Conservation (phyloP, 2,888 invertebrate species). For the Mellilla xanthometata region DNA sequence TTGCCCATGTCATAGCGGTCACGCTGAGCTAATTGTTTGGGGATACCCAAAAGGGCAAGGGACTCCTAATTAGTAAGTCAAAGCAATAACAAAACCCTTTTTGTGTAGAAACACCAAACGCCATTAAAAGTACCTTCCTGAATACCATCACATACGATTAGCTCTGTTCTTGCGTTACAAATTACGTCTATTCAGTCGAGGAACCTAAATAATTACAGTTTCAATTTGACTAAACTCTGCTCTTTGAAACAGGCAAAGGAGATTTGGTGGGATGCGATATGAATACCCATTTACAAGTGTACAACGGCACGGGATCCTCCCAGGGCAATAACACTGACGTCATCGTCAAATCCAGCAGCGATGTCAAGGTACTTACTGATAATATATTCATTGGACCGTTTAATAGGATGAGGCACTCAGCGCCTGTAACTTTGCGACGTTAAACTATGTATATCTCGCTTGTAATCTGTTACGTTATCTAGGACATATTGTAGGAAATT, state of each 20-base stretch:
- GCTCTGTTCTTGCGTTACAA: too few species aligned
- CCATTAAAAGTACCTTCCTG: too few species aligned
- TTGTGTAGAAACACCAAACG: too few species aligned
- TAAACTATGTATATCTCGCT: too few species aligned
- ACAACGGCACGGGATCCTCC: constrained; percentile 83
- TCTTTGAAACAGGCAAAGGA: constrained; percentile 90
- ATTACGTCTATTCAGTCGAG: not conserved
- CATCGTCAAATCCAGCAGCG: constrained; percentile 96
- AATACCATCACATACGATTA: too few species aligned
- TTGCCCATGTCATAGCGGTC: too few species aligned
- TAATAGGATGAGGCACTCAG: constrained; percentile 1
- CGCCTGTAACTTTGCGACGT: not conserved
- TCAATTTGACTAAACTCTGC: constrained; percentile 31
- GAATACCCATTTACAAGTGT: constrained; percentile 88
- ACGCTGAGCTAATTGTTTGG: too few species aligned
- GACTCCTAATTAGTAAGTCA: too few species aligned
- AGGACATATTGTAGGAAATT: too few species aligned
- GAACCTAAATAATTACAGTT: constrained; percentile 12
- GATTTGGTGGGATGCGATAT: constrained; percentile 97
- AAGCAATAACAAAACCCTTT: too few species aligned
- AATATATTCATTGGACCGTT: constrained; percentile 22
- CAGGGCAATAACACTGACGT: constrained; percentile 87
- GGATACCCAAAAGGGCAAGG: too few species aligned
- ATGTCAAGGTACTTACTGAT: constrained; percentile 86
- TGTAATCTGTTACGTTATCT: too few species aligned